Base-by-base conservation (phyloP, 2,888 invertebrate species). In the Thereva unica region DNA sequence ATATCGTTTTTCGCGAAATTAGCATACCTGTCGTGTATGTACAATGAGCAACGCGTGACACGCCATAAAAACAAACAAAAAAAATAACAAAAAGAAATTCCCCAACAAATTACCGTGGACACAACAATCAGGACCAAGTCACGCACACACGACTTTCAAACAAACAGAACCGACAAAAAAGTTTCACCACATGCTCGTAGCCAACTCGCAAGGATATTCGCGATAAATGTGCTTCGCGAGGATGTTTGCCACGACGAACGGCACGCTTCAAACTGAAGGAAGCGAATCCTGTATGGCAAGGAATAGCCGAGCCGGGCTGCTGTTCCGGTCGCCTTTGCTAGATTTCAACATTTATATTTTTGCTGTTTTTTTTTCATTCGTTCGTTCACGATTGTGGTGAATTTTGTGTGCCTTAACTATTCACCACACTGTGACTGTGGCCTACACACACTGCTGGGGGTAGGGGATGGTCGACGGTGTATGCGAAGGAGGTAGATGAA, bases 61-160 rank as follows among this genome's bases (percentile, higher is more conserved):
- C 61, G 61, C 61, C 50, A 61, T 50, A 61, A 61, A 40, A 49
- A 61, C 50, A 23, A 23, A n/a, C n/a, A n/a, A n/a, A n/a, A n/a
- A n/a, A n/a, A n/a, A n/a, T n/a, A n/a, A n/a, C n/a, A n/a, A 2
- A 23, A 23, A 23, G 23, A 23, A 23, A 23, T 23, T 23, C 50
- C 50, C 50, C 61, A 61, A 40, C 61, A 61, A 61, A 61, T 61
- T 50, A 50, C 41, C 50, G 12, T 49, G 50, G 50, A 61, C 61
- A 59, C 50, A 50, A 50, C 38, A 59, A 38, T 49, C 49, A 38
- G 23, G 38, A 10, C 61, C 41, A 37, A 61, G 50, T 61, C 61
- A 61, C 61, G 61, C 49, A 47, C 45, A 49, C 38, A 35, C 23
- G 23, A 23, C 23, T 23, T 23, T 53, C 53, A 53, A 8, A 8